Evolutionary conservation across 2,797 vertebrate species (phyloP).

Genomic region (Coregonus sp.): DNA sequence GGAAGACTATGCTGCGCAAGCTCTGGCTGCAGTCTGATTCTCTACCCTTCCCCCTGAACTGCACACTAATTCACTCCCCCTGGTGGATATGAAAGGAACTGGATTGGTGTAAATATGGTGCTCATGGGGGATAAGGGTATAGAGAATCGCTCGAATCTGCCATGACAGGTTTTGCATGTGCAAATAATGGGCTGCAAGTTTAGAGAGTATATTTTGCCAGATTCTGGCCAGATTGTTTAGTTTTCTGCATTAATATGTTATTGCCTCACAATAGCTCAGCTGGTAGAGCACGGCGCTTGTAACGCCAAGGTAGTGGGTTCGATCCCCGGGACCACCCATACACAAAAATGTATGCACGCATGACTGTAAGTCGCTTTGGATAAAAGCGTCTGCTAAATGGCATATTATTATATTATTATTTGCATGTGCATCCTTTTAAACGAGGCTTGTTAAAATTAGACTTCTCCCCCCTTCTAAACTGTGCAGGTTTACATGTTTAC

Average conservation of each 20-base stretch:
- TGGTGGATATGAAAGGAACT: no score
- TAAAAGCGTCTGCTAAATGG: no score
- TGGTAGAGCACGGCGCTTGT: no score
- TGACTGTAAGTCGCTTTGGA: no score
- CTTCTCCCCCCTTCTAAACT: no score
- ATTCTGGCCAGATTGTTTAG: not conserved
- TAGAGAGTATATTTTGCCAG: not conserved
- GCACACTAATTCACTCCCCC: not conserved
- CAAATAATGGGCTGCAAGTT: slow-evolving; percentile 2
- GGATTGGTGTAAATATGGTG: not conserved
- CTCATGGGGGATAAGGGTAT: not conserved
- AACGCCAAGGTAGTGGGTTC: no score
- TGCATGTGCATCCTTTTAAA: not conserved
- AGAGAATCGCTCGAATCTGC: not conserved
- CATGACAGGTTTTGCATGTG: slow-evolving; percentile 32
- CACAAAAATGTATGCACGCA: no score
- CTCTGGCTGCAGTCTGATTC: not conserved
- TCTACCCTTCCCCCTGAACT: not conserved
- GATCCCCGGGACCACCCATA: no score
- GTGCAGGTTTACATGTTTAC: no score
- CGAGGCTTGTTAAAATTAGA: no score
- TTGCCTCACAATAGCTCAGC: not conserved
- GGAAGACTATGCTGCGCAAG: not conserved
- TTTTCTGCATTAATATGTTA: not conserved
- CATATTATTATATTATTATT: not conserved